Evolutionary conservation across 2,113 vertebrate genomes (phyloP), one percentile per base, ranked within the genome.

Genomic region (Phylloscopus trochilus): DNA sequence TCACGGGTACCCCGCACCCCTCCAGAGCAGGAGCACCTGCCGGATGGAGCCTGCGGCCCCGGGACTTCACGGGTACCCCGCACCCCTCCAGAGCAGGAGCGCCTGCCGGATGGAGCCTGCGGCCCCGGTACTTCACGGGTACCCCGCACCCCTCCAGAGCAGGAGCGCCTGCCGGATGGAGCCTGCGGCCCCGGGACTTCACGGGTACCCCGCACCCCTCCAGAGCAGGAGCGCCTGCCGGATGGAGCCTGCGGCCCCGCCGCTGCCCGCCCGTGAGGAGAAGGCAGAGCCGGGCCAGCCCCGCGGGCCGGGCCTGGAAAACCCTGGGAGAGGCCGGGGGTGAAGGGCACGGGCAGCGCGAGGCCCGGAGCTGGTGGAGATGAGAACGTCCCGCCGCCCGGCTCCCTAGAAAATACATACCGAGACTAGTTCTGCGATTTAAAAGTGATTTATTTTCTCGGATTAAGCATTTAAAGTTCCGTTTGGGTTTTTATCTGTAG

Each of bases 401-500:
- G 41, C 35, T 66, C 37, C 53, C 31, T 8, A 23, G 12, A 52
- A 87, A 94, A 77, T 1, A 90, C 33, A 87, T 60, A 46, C 2
- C 37, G 11, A 43, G 23, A 43, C 47, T 8, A 7, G 6, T 39
- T 58, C 26, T 47, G 64, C n/a, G 2, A n/a, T 67, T 87, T 53
- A 10, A 30, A 92, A 51, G 37, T 16, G 19, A 35, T 96, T 96
- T 95, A 95, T 95, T 96, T 44, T 56, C 39, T 89, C 83, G 10
- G 27, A 64, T 76, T 49, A 87, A 68, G 62, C 69, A 63, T 59
- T 78, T 80, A 37, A 78, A 23, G 41, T 60, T 89, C 27, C 47
- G 41, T 60, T 75, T 49, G 4, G 26, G 7, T 27, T 67, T 88
- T 46, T 19, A 56, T 46, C 70, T 18, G 37, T 33, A 59, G 63